Base-by-base conservation (phyloP, 2,797 vertebrate genomes). In the Danio choprae region DNA sequence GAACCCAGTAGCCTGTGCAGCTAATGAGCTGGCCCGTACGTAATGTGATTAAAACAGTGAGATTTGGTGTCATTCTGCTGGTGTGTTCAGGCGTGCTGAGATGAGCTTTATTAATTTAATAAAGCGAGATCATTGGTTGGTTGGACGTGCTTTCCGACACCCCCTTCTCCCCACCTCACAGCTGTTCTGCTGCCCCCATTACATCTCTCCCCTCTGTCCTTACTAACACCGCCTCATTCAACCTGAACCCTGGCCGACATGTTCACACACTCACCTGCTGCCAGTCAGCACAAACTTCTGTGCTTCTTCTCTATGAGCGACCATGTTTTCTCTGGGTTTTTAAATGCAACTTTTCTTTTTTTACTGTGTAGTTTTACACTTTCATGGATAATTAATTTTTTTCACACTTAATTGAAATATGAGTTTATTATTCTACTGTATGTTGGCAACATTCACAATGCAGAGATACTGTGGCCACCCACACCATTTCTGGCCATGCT, bases 51-150 rank as follows among this genome's bases (percentile, higher is more conserved):
- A 89, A 87, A 84, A 83, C 69, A 72, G 77, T 83, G 83, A 78
- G 81, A 86, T 88, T 83, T 38, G 43, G 73, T 83, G 81, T 81
- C 40, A 79, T 75, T 78, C 73, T 88, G 76, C 84, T 77, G 84
- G 73, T 84, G 77, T 79, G 69, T 72, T 86, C 10, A 79, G 71
- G 78, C 84, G 58, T 84, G 86, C 70, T 58, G 86, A 82, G 84
- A 86, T 72, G 83, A 85, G 80, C 84, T 77, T 83, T 80, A 84
- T 89, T 90, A 83, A 87, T 88, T 87, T 82, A 84, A 87, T 88
- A 85, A 87, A 87, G 87, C 67, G 73, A 72, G 83, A 85, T 84
- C 84, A 83, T 85, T 87, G 81, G 83, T 86, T 65, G 87, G 53
- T 72, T 77, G 60, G 67, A 81, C 22, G 7, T 67, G 73, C 70